phyloP scores from a whole-genome alignment of 2,113 vertebrate genomes.

The Cettia cetti region DNA sequence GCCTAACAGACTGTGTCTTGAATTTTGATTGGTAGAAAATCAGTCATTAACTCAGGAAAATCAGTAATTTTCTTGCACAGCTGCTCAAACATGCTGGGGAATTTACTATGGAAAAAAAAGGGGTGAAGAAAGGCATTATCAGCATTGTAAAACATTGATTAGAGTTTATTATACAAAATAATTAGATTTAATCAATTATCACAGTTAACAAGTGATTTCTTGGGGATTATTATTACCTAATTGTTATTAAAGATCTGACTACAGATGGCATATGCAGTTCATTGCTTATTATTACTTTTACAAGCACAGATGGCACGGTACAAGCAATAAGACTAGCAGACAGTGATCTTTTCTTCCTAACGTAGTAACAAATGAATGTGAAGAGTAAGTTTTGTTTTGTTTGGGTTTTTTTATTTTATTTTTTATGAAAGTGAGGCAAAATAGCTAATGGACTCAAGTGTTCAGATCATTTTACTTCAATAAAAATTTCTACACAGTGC shows the following conservation, averaged over 20 bases:
- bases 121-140: background rate
- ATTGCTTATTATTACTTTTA: constrained; percentile 71
- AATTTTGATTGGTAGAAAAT: constrained; percentile 51
- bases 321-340: constrained; percentile 58
- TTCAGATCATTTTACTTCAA: background rate
- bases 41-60: constrained; percentile 35
- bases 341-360: constrained; percentile 57
- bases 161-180: constrained; percentile 63
- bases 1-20: background rate
- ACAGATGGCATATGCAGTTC: constrained; percentile 69
- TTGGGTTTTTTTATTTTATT: background rate
- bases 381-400: background rate
- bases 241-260: constrained; percentile 66
- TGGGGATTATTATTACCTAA: constrained; percentile 67
- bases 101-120: background rate
- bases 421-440: constrained; percentile 43
- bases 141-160: constrained; percentile 68
- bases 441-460: background rate
- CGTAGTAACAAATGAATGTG: constrained; percentile 42
- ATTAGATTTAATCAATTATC: constrained; percentile 70
- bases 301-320: constrained; percentile 71
- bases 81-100: constrained; percentile 13
- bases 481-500: background rate
- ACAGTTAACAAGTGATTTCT: constrained; percentile 66
- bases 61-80: constrained; percentile 42